These are phyloP conservation scores for Parus major DNA, from an alignment of 2,113 vertebrate genomes.

Conservation along the genomic window DNA sequence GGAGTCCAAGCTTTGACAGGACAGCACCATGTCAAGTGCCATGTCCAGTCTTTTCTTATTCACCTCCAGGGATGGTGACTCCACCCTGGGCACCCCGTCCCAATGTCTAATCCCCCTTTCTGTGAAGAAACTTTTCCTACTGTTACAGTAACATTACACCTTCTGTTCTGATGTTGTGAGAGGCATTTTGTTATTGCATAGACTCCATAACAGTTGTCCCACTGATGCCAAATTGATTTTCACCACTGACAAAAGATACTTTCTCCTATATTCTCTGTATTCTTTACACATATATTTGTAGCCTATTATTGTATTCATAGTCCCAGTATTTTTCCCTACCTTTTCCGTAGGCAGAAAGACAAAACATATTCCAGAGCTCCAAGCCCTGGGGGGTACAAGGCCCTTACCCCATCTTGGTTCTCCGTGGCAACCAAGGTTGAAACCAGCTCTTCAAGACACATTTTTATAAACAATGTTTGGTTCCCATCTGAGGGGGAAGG, in stretches of 20 bases:
- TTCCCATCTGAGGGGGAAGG: neutral
- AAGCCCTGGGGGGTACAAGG: neutral
- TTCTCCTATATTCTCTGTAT: neutral
- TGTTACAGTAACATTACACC: neutral
- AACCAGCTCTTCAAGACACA: neutral
- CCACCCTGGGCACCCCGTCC: fast-evolving
- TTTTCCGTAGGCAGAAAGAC: neutral
- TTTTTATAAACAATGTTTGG: neutral
- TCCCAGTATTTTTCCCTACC: neutral
- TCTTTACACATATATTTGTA: neutral
- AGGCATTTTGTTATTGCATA: neutral
- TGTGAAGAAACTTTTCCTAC: neutral
- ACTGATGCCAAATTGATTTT: neutral
- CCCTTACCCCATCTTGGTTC: neutral
- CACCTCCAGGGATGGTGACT: neutral
- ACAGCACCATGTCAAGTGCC: neutral
- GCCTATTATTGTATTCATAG: neutral
- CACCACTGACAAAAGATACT: too few species aligned
- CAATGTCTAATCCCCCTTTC: neutral
- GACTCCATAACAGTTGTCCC: neutral
- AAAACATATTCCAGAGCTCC: neutral
- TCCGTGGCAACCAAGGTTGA: neutral
- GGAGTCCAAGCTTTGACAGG: neutral
- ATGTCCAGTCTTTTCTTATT: neutral
- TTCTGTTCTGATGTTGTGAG: neutral